Evolutionary conservation across 2,113 vertebrate genomes (phyloP).

Genomic region (Spea bombifrons): DNA sequence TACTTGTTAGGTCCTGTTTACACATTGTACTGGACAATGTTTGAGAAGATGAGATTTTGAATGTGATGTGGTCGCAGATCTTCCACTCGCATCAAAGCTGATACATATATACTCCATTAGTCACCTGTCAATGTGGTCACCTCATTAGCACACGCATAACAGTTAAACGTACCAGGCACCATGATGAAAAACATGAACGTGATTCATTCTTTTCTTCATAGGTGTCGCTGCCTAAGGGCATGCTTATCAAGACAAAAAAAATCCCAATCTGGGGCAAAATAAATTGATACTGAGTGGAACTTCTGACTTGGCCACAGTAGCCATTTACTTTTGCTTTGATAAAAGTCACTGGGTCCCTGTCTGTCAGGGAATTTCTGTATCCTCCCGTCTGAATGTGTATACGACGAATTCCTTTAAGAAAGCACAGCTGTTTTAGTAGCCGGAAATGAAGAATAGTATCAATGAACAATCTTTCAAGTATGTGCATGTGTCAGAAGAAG

Average conservation of each 20-base stretch:
- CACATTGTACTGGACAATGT: too few relatives aligned
- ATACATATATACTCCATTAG: neutral
- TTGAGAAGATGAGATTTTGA: too few relatives aligned
- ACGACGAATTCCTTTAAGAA: constrained; percentile 18
- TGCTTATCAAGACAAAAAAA: neutral
- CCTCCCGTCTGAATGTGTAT: neutral
- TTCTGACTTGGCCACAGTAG: too few relatives aligned
- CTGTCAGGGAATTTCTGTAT: neutral
- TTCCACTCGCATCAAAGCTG: too few relatives aligned
- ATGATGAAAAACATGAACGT: neutral
- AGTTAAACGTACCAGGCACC: neutral
- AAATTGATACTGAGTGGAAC: too few relatives aligned
- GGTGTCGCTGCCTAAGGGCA: neutral
- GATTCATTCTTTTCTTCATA: neutral
- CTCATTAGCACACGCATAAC: neutral
- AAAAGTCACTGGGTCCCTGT: neutral
- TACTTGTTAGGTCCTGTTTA: too few relatives aligned
- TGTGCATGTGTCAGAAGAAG: constrained; percentile 29
- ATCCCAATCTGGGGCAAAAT: too few relatives aligned
- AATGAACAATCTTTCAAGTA: constrained; percentile 24
- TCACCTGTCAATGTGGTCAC: neutral
- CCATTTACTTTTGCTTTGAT: too few relatives aligned
- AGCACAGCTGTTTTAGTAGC: constrained; percentile 36
- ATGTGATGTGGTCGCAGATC: too few relatives aligned
- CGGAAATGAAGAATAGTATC: constrained; percentile 19